These are phyloP conservation scores for Strigamia crassipes DNA, from an alignment of 2,888 invertebrate genomes.

Conservation along the genomic window DNA sequence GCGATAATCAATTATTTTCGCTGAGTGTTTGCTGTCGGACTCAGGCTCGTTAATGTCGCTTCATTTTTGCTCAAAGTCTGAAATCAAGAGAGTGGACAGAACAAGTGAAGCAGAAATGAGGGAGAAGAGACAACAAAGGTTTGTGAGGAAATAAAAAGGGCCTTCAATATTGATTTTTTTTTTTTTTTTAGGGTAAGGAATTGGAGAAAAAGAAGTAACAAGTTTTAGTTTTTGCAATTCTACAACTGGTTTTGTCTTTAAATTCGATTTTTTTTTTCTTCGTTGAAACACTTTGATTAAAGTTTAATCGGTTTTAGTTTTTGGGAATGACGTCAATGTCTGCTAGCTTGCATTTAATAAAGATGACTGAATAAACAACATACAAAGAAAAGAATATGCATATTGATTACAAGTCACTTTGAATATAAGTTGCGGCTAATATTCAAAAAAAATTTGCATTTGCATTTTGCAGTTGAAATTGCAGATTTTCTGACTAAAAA, in stretches of 20 bases:
- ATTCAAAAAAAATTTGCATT: no score
- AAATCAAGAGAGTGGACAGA: conserved; percentile 26
- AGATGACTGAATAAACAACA: no score
- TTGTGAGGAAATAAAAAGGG: not conserved
- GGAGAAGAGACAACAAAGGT: conserved; percentile 19
- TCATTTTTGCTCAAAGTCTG: conserved; percentile 20
- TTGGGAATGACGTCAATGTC: no score
- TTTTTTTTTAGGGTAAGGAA: not conserved
- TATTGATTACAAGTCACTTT: no score
- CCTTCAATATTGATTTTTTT: conserved; percentile 26
- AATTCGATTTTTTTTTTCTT: not conserved
- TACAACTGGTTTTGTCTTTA: not conserved
- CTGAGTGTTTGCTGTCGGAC: not conserved
- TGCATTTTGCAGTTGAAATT: no score
- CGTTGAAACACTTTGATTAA: not conserved
- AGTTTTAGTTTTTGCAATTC: not conserved
- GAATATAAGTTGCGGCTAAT: no score
- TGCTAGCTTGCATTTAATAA: no score
- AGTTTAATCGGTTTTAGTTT: not conserved
- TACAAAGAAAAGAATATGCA: no score
- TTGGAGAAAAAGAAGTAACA: not conserved
- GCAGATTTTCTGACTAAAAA: no score
- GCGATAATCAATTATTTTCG: conserved; percentile 5
- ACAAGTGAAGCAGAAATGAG: conserved; percentile 13
- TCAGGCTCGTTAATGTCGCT: conserved; percentile 14